Evolutionary conservation across 2,113 vertebrate species (phyloP), one percentile per base, ranked within the genome.

Genomic region (Puma concolor): DNA sequence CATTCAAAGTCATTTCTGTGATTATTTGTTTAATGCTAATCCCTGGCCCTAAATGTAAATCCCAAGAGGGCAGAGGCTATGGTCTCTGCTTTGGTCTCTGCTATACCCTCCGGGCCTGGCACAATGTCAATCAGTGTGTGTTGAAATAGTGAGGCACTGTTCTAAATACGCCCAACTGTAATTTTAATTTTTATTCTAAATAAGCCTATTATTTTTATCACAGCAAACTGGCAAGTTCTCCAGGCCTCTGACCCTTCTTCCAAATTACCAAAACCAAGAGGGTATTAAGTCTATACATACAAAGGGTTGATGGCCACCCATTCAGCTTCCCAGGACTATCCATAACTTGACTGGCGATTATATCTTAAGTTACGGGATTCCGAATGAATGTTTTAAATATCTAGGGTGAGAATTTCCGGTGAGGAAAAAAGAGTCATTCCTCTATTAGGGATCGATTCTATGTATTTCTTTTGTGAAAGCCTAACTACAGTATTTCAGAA

Each of bases 401-500:
- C 14, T 19, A 36, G 50, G 33, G 17, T 66, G 52, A 93, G n/a
- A 72, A 81, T 66, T 85, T 92, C 54, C 60, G 63, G 17, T 25
- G 29, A 25, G 11, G 2, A 14, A 10, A 38, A 52, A 10, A 38
- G 44, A 60, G 33, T 80, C 3, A 48, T 85, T 91, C 23, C 57
- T 91, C 84, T 95, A 3, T 15, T 67, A 66, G 4, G 50, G 6
- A 29, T 48, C 15, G 92, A 44, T 11, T 5, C 7, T 21, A 41
- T 33, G 33, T 29, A 94, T 91, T 91, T 69, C 33, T 41, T 82
- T 88, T 82, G 86, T 85, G 57, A 93, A 91, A 67, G 0, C 86
- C 63, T 44, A 94, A 72, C 21, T 83, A 27, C 54, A 84, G 14
- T 86, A 85, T 91, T 91, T 96, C 63, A 76, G 76, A 90, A 96